A percentile compares a stretch with the other conserved stretches of the same genome.
Evolutionary conservation across 1,140 invertebrate genomes (phyloP).

Genomic region (Aphelenchoides fujianensis): DNA sequence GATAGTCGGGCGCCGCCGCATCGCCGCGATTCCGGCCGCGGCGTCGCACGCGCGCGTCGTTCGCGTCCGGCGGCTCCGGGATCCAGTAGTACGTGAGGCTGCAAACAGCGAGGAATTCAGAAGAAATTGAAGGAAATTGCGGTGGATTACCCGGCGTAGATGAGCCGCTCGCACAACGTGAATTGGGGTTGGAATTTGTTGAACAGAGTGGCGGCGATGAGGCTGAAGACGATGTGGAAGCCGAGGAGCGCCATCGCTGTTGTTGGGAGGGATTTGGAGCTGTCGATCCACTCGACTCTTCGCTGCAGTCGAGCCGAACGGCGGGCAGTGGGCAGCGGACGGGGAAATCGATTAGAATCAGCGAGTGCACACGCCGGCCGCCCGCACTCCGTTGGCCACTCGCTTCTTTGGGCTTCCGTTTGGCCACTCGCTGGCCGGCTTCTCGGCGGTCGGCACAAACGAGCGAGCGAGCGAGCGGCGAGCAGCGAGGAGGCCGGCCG

Average conservation of each 20-base stretch:
- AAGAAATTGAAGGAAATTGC: background rate
- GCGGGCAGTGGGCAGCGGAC: no score
- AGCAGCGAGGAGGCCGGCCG: no score
- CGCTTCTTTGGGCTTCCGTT: no score
- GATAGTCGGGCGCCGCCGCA: background rate
- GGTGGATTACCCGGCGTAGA: background rate
- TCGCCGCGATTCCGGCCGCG: background rate
- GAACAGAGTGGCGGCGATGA: slow-evolving; percentile 15
- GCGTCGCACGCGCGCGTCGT: background rate
- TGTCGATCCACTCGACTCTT: no score
- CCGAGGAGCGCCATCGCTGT: slow-evolving; percentile 20
- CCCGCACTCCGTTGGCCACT: no score
- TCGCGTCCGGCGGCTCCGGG: slow-evolving; percentile 9
- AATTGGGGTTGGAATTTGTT: slow-evolving; percentile 18
- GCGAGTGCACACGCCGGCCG: no score
- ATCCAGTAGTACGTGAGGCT: slow-evolving; percentile 15
- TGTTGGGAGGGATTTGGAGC: no score
- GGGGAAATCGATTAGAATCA: no score
- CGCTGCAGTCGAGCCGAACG: no score
- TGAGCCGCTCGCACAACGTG: slow-evolving; percentile 10
- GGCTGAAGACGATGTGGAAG: slow-evolving; percentile 10
- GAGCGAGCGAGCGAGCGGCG: no score
- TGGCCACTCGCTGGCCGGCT: no score
- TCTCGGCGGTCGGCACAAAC: no score
- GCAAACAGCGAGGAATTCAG: background rate